Evolutionary conservation across 2,888 invertebrate genomes (phyloP).

Genomic region (Napeogenes sylphis): DNA sequence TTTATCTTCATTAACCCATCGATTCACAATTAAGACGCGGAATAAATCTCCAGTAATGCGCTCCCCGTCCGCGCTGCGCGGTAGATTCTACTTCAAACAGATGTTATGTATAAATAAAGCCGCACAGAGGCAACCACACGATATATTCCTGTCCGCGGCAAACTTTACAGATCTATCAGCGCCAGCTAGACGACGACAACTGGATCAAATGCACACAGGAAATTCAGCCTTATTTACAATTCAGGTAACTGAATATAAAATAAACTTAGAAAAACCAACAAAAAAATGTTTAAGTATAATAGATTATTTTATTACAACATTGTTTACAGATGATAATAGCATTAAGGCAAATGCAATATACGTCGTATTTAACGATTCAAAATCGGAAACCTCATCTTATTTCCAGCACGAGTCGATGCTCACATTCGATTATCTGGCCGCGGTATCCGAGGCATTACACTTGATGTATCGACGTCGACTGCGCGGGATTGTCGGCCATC

Average conservation of each 20-base stretch:
- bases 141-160: slow-evolving; percentile 78
- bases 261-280: not conserved
- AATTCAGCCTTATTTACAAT: slow-evolving; percentile 50
- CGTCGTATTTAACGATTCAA: slow-evolving; percentile 45
- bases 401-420: slow-evolving; percentile 76
- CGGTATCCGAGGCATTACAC: slow-evolving; percentile 76
- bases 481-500: slow-evolving; percentile 72
- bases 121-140: slow-evolving; percentile 76
- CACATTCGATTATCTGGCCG: slow-evolving; percentile 77
- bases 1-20: slow-evolving; percentile 79
- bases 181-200: slow-evolving; percentile 55
- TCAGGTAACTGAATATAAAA: not conserved
- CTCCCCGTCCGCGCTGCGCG: slow-evolving; percentile 71
- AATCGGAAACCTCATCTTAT: slow-evolving; percentile 71
- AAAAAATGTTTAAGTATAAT: not conserved
- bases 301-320: not conserved
- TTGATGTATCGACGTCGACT: slow-evolving; percentile 76
- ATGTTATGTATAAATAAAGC: slow-evolving; percentile 78
- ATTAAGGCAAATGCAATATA: slow-evolving; percentile 38
- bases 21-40: slow-evolving; percentile 78
- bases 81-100: slow-evolving; percentile 77
- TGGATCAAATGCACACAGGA: slow-evolving; percentile 41
- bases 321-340: slow-evolving; percentile 33
- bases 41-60: slow-evolving; percentile 77
- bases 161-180: slow-evolving; percentile 76